Evolutionary conservation across 53 echinoderm and acorn worm species (phyloP), one percentile per base, ranked within the genome.

Genomic region (Zoroaster sp.): DNA sequence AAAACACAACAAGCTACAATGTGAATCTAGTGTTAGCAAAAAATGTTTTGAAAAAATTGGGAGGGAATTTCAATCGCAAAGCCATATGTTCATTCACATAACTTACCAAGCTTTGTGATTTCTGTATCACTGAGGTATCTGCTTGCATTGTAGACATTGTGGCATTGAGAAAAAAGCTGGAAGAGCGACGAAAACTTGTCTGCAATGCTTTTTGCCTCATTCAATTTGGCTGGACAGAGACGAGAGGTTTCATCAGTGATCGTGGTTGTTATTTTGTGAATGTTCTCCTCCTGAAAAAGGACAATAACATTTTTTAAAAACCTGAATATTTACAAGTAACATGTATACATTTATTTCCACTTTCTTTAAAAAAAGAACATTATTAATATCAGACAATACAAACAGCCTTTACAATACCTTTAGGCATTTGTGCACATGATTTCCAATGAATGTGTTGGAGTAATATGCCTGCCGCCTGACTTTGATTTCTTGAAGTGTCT

Each of bases 341-440:
- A 8, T n/a, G n/a, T n/a, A 52, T 18, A n/a, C 52, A 4, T 18
- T 52, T 4, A 72, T 38, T 3, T 72, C 40, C 15, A n/a, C 73
- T 12, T 72, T 40, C 18, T 72, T 38, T 38, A 40, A n/a, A 72
- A 15, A 3, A 40, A 52, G 4, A 3, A 52, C 4, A 52, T n/a
- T 52, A 18, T 52, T 52, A 52, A 52, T 52, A 52, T 52, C 52
- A 52, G n/a, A 15, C 15, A 52, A 52, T 52, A 4, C n/a, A n/a
- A 52, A 52, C 52, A 52, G 52, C 17, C n/a, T 52, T 52, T 4
- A 73, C 31, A 3, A 73, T 72, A 93, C 93, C 90, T 90, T 52
- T 3, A 89, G 79, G 77, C 93, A 93, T 75, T 93, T 93, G 66
- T 89, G 87, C 14, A 93, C 93, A 85, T 93, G 93, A 87, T 93